Base-by-base conservation (phyloP, 2,113 vertebrate genomes). In the Hassar affinis region DNA sequence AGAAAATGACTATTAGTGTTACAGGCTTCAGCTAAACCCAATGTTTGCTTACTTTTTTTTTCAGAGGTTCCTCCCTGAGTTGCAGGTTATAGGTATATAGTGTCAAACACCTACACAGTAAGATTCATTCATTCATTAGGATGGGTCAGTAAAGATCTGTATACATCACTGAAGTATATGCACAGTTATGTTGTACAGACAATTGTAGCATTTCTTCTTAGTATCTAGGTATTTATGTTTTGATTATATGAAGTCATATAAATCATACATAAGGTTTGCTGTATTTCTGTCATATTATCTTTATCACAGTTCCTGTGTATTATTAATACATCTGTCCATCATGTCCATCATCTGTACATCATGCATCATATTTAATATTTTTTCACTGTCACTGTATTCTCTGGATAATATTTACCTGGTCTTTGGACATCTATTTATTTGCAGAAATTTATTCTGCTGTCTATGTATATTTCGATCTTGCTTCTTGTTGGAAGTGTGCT, bases 221-320 rank as follows among this genome's bases (percentile, higher is more conserved):
- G 10, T 12, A 10, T 51, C 49, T 11, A 51, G 49, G 2, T 51
- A 51, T 51, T 51, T 51, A 51, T 51, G 12, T 12, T 51, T 51
- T 51, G 49, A 51, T 51, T 51, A 51, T 9, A 33, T 33, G 27
- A 6, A 17, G 20, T 74, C 14, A 17, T 18, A 30, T 74, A n/a
- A 17, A 11, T 38, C 45, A 12, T 27, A 27, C 15, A 72, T 38
- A 17, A 33, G 1, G 30, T 35, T 9, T 68, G 33, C 27, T 38
- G 38, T 68, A 4, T 68, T 68, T 68, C 17, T 22, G 8, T 38
- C n/a, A 27, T 27, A 27, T 27, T 12, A 27, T 27, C 11, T 0
- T 61, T 2, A 61, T 27, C 10, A 27, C 57, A 61, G n/a, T 61
- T 27, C n/a, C 30, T 88, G 6, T 85, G 84, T 42, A 6, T 42